Evolutionary conservation across 2,797 vertebrate genomes (phyloP), one percentile per base, ranked within the genome.

Genomic region (Sebastes umbrosus): DNA sequence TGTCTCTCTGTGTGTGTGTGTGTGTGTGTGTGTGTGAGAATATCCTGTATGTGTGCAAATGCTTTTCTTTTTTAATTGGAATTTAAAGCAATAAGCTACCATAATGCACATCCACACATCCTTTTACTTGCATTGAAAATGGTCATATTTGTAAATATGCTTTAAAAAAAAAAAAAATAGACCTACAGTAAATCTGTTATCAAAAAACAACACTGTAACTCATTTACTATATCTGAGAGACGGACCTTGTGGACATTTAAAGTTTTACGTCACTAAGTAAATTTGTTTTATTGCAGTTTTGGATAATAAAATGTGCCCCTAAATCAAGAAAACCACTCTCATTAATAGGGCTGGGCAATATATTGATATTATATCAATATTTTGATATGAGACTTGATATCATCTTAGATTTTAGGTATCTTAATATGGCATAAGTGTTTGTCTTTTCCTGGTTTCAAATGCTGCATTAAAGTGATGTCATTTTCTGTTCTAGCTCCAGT

Each of bases 21-120:
- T 68, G 24, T 32, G 3, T 77, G 34, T 32, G 3, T 77, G 34
- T 75, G 64, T 81, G 57, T 72, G 50, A 82, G 57, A 52, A 67
- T 72, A 62, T 46, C 57, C 72, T 67, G 68, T 68, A 25, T 75
- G 67, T 85, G 80, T 75, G 79, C 74, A 36, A 57, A 79, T 43
- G 75, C 63, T 87, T 88, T 86, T 77, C 80, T 86, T 91, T 90
- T 84, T 92, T 83, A 93, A 93, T 92, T 88, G 81, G 84, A 92
- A 93, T 88, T 93, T 82, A 90, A 91, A 90, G 89, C 85, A 87
- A 85, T 90, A 90, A 90, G 84, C 87, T 58, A 46, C 73, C 69
- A 76, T 80, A 82, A 81, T 76, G 82, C 78, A 85, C 73, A 87
- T 81, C 71, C 87, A 81, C 77, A 64, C 85, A 57, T 68, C 57